A percentile compares a stretch with the other conserved stretches of the same genome.
These are phyloP conservation scores for Etheostoma cragini DNA, from an alignment of 2,113 vertebrate genomes.

Conservation along the genomic window DNA sequence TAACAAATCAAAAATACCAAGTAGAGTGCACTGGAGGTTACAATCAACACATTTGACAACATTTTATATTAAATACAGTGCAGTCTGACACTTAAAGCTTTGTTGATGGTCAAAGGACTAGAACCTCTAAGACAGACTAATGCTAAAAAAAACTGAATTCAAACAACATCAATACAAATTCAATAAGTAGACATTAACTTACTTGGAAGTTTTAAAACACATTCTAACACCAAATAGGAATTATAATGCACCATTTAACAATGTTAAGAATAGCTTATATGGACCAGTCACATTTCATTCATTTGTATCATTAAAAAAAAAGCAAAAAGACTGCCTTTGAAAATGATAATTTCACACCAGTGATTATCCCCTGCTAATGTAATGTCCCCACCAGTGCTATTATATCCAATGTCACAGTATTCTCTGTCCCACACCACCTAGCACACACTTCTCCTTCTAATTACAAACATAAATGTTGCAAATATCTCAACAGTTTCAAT, in stretches of 20 bases:
- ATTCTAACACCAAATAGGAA: constrained; percentile 1
- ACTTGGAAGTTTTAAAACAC: neutral
- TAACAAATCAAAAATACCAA: neutral
- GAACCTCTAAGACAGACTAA: neutral
- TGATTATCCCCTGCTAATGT: constrained; percentile 36
- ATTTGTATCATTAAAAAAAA: constrained; percentile 13
- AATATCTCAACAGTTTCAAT: neutral
- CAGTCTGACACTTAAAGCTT: neutral
- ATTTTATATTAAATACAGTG: constrained; percentile 8
- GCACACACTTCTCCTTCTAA: neutral
- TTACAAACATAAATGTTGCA: neutral
- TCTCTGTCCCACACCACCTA: neutral
- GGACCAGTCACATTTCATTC: neutral
- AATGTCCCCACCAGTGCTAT: constrained; percentile 29
- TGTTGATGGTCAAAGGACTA: neutral
- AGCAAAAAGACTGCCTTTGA: neutral
- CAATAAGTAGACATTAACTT: neutral
- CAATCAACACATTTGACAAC: neutral
- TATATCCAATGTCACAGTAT: constrained; percentile 40
- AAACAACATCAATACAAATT: constrained; percentile 9
- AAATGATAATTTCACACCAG: constrained; percentile 5
- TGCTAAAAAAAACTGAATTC: neutral
- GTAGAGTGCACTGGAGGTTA: neutral
- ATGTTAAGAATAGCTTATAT: constrained; percentile 10
- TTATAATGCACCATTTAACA: neutral